Conservation (phyloP, 2,113 vertebrate genomes). For the Gambusia holbrooki region DNA sequence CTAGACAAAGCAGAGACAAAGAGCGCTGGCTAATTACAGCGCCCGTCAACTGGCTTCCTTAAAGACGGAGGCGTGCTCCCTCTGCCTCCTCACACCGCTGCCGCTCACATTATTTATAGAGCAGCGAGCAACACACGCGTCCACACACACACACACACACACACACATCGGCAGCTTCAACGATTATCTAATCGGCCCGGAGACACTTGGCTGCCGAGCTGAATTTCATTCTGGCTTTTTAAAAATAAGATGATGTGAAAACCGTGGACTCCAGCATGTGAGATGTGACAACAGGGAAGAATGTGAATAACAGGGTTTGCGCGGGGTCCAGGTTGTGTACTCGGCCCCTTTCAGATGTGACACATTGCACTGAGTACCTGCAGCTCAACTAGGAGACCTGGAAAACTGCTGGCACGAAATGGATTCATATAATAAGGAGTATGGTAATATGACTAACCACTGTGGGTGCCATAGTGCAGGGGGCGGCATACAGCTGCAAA, state of each 20-base stretch:
- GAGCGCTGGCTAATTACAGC: constrained; percentile 65
- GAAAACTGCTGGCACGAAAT: no score
- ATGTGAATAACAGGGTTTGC: neutral
- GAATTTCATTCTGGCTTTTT: neutral
- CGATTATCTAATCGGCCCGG: constrained; percentile 5
- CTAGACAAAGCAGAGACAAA: constrained; percentile 63
- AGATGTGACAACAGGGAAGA: neutral
- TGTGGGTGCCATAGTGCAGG: neutral
- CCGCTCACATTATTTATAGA: constrained; percentile 36
- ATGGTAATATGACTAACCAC: neutral
- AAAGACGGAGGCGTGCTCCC: constrained; percentile 53
- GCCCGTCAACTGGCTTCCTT: constrained; percentile 62
- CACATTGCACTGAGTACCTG: neutral
- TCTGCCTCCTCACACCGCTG: constrained; percentile 44
- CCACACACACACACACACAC: constrained; percentile 26
- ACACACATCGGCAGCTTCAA: constrained; percentile 1
- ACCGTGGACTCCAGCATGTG: neutral
- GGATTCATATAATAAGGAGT: no score
- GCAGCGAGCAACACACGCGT: constrained; percentile 6
- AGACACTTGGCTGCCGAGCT: constrained; percentile 21
- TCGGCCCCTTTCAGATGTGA: neutral
- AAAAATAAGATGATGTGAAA: constrained; percentile 10
- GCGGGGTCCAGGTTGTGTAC: neutral
- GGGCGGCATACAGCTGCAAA: neutral
- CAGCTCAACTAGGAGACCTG: neutral